Percentiles rank a stretch among this genome's conserved stretches.
Evolutionary conservation across 2,113 vertebrate species (phyloP).

Genomic region (Cyphomyrus discorhynchus): DNA sequence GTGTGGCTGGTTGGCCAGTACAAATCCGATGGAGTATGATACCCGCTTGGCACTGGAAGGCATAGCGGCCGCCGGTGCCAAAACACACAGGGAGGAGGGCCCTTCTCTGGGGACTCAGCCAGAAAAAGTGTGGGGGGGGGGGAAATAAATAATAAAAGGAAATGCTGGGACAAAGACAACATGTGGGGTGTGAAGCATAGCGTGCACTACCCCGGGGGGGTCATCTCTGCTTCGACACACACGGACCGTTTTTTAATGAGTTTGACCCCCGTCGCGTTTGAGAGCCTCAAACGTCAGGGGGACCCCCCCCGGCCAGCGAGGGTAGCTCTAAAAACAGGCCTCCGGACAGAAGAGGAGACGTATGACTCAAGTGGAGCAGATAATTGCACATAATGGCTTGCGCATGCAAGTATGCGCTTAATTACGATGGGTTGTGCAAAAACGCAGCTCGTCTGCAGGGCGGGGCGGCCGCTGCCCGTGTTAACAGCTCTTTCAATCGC

Average conservation of each 20-base stretch:
- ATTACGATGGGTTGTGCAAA: neutral
- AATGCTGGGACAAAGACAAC: neutral
- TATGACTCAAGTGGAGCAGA: constrained; percentile 4
- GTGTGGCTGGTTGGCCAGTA: neutral
- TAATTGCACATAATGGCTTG: constrained; percentile 1
- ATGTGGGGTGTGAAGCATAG: neutral
- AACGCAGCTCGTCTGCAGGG: neutral
- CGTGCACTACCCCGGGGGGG: neutral
- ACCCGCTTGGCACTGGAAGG: neutral
- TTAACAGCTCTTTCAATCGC: neutral
- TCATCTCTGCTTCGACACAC: neutral
- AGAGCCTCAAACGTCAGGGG: neutral
- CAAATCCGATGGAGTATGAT: neutral
- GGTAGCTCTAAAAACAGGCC: neutral
- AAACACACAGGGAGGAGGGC: neutral
- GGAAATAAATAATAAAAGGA: neutral
- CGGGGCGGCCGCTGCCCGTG: too few relatives aligned
- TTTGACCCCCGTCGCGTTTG: neutral
- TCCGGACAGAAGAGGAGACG: neutral
- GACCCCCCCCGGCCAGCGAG: neutral
- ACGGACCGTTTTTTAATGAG: neutral
- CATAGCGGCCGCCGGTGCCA: neutral
- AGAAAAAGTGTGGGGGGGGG: neutral
- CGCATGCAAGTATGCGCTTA: neutral
- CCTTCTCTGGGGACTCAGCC: constrained; percentile 6